phyloP scores from a whole-genome alignment of 53 echinoderm and acorn worm genomes.

The Echinometra lucunter region DNA sequence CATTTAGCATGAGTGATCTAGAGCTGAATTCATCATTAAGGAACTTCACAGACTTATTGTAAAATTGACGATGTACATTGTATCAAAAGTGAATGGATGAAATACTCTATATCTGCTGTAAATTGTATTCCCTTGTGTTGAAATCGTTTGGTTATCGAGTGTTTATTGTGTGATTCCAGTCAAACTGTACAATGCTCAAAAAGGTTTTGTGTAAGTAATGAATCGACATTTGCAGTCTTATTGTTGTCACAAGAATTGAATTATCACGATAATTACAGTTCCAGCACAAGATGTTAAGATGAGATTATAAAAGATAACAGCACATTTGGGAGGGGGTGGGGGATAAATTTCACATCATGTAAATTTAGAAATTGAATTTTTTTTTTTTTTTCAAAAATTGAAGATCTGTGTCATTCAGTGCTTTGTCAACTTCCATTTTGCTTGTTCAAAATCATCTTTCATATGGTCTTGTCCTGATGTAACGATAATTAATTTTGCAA shows the following conservation, averaged over 20 bases:
- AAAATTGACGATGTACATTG: constrained; percentile 44
- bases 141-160: background rate
- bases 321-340: background rate
- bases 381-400: background rate
- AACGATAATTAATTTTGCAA: background rate
- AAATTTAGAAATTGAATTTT: background rate
- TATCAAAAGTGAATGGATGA: constrained; percentile 41
- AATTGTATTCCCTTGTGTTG: constrained; percentile 39
- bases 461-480: background rate
- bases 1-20: constrained; percentile 14
- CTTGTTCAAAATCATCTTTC: constrained; percentile 14
- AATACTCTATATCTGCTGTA: constrained; percentile 17
- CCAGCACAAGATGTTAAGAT: background rate
- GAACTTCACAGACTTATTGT: constrained; percentile 33
- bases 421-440: constrained; percentile 29
- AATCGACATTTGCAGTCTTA: background rate
- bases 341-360: background rate
- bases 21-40: background rate
- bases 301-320: background rate
- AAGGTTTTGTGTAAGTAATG: background rate
- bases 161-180: constrained; percentile 18
- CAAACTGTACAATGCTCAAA: constrained; percentile 9
- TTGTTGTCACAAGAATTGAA: background rate
- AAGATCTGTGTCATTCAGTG: background rate
- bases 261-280: background rate